phyloP scores from a whole-genome alignment of 2,888 invertebrate species.

The Bugula neritina region DNA sequence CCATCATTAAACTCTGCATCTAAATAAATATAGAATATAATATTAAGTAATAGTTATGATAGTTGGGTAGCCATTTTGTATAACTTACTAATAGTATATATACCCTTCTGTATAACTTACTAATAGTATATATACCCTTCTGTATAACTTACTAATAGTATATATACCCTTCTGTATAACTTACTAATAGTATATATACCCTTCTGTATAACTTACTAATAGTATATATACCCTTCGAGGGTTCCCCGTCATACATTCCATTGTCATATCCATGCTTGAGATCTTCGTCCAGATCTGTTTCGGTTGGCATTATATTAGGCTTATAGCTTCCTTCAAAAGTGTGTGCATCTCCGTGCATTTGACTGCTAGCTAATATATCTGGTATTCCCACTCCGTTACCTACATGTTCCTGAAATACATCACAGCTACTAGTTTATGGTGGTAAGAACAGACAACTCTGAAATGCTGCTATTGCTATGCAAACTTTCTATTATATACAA shows the following conservation, averaged over 20 bases:
- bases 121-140: neutral
- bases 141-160: neutral
- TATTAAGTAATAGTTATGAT: neutral
- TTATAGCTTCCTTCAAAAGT: neutral
- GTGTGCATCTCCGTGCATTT: neutral
- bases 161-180: neutral
- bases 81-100: neutral
- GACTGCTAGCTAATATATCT: neutral
- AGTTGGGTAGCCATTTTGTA: no score
- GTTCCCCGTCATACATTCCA: neutral
- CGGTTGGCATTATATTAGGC: constrained; percentile 10
- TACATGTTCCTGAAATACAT: no score
- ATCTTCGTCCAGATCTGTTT: constrained; percentile 17
- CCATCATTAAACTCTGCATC: neutral
- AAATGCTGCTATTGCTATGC: no score
- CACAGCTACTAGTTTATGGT: no score
- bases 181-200: neutral
- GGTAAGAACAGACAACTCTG: no score
- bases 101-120: neutral
- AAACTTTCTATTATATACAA: no score
- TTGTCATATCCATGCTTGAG: neutral
- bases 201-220: neutral
- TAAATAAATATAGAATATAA: neutral
- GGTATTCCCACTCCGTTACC: no score
- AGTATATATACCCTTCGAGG: neutral